Percentiles rank a stretch among this genome's conserved stretches.
Evolutionary conservation across 2,797 vertebrate genomes (phyloP).

Genomic region (Ctenosaura bakeri): DNA sequence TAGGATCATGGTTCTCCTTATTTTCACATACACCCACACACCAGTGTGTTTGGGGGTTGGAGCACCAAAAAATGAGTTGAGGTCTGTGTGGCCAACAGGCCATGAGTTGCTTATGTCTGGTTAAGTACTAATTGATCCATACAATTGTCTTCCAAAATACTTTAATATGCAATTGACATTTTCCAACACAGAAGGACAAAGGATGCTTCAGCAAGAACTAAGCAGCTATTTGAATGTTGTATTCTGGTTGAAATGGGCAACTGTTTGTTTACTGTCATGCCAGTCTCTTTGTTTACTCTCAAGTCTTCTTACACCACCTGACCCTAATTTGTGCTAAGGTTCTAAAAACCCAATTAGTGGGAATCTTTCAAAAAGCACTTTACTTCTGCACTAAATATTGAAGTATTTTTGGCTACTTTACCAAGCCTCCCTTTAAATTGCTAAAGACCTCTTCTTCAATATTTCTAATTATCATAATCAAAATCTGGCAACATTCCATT

Average conservation of each 20-base stretch:
- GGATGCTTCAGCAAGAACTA: neutral
- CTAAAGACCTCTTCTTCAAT: slow-evolving; percentile 46
- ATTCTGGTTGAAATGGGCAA: slow-evolving; percentile 7
- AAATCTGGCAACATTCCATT: slow-evolving; percentile 47
- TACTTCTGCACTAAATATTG: slow-evolving; percentile 43
- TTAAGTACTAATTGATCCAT: slow-evolving; percentile 43
- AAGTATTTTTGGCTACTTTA: slow-evolving; percentile 41
- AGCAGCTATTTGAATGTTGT: neutral
- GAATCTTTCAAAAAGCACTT: slow-evolving; percentile 49
- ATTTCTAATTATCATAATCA: slow-evolving; percentile 65
- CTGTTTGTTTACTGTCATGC: slow-evolving; percentile 45
- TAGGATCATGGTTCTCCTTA: neutral
- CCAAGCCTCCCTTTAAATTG: neutral
- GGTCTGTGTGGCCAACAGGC: neutral
- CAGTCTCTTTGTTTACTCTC: slow-evolving; percentile 53
- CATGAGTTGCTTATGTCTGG: neutral
- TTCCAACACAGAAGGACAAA: slow-evolving; percentile 42
- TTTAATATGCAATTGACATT: slow-evolving; percentile 28
- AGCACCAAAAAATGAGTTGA: neutral
- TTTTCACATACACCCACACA: neutral
- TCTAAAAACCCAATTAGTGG: slow-evolving; percentile 58
- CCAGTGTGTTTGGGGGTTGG: neutral
- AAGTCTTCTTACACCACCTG: slow-evolving; percentile 37
- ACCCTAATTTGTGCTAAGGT: slow-evolving; percentile 36
- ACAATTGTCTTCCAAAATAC: slow-evolving; percentile 27